A percentile compares a stretch with the other conserved stretches of the same genome.
Conservation (phyloP, 2,113 vertebrate genomes). For the Alligator sinensis region DNA sequence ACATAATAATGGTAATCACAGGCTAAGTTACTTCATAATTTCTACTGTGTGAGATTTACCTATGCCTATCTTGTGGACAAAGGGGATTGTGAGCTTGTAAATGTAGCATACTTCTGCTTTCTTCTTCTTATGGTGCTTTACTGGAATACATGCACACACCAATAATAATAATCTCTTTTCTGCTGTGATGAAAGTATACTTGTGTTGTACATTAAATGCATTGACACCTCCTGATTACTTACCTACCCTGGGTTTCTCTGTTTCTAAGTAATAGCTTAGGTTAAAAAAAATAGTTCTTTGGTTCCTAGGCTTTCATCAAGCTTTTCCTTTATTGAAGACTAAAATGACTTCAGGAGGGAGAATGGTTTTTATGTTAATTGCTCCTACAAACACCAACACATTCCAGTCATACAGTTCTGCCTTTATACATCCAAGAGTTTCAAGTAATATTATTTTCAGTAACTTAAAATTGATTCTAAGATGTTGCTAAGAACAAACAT, state of each 20-base stretch:
- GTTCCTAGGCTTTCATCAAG: background rate
- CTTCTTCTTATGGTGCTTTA: background rate
- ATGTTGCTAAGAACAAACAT: background rate
- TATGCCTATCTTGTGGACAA: background rate
- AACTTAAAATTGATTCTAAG: background rate
- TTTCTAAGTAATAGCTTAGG: background rate
- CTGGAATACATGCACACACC: background rate
- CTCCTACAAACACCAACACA: background rate
- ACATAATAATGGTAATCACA: background rate
- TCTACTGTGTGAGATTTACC: background rate
- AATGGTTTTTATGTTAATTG: background rate
- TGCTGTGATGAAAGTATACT: background rate
- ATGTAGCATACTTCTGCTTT: background rate
- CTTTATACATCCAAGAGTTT: rapidly evolving
- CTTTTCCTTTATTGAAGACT: background rate
- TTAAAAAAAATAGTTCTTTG: conserved; percentile 1
- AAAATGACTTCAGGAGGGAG: background rate
- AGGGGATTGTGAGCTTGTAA: background rate
- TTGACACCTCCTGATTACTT: background rate
- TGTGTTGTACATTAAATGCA: background rate
- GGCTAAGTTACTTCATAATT: rapidly evolving
- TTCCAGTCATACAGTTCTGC: background rate
- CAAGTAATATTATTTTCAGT: background rate
- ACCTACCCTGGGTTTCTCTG: background rate
- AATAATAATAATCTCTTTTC: background rate